phyloP scores from a whole-genome alignment of 92 coral and sea anemone species.

The Phymanthus crucifer region DNA sequence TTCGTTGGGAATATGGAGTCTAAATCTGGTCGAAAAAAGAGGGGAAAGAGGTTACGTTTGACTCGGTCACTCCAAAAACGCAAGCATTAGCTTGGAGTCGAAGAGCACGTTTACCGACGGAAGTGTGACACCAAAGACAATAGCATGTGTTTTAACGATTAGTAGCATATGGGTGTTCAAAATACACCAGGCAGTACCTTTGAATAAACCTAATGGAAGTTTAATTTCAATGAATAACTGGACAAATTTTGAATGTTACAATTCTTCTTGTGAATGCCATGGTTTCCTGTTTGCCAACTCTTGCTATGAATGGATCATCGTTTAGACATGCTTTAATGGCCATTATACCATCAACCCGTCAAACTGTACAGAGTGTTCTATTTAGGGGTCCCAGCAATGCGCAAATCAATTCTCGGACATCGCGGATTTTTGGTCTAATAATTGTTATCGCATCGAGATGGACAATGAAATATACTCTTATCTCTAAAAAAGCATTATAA shows the following conservation, averaged over 20 bases:
- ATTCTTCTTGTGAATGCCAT: slow-evolving; percentile 71
- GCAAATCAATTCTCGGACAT: slow-evolving; percentile 72
- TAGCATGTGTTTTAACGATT: slow-evolving; percentile 72
- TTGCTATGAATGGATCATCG: slow-evolving; percentile 63
- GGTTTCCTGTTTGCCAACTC: slow-evolving; percentile 85
- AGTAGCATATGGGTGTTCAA: slow-evolving; percentile 60
- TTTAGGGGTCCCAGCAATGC: slow-evolving; percentile 64
- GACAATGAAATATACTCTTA: slow-evolving; percentile 32
- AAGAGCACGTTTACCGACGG: slow-evolving; percentile 66
- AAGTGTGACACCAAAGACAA: slow-evolving; percentile 79
- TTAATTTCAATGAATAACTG: slow-evolving; percentile 70
- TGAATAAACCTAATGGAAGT: slow-evolving; percentile 77
- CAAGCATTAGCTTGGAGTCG: slow-evolving; percentile 33
- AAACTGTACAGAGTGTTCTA: slow-evolving; percentile 86
- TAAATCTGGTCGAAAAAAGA: not conserved
- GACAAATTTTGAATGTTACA: slow-evolving; percentile 68
- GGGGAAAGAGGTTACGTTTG: slow-evolving; percentile 22
- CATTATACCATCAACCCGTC: slow-evolving; percentile 66
- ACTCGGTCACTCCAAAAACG: slow-evolving; percentile 16
- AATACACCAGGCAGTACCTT: slow-evolving; percentile 44
- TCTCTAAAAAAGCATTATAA: slow-evolving; percentile 34
- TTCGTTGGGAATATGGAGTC: slow-evolving; percentile 2
- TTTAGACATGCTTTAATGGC: slow-evolving; percentile 58
- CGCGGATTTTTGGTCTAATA: slow-evolving; percentile 50
- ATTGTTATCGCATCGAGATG: slow-evolving; percentile 40